phyloP scores from a whole-genome alignment of 2,888 invertebrate species.

The Calameuta filiformis region DNA sequence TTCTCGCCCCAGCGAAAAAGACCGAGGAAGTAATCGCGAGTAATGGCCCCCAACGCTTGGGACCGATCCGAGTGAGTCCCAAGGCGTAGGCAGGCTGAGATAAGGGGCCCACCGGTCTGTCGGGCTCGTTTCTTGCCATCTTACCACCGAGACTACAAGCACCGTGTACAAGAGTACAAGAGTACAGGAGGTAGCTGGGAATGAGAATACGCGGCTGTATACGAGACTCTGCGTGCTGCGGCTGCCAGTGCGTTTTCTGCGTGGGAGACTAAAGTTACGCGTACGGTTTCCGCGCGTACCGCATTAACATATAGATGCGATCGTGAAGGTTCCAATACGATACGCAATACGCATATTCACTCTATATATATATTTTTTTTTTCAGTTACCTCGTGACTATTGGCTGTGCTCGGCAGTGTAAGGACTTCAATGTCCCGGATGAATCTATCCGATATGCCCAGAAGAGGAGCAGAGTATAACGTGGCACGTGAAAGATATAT shows the following conservation, averaged over 20 bases:
- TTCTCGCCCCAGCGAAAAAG: not conserved
- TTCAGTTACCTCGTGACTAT: not conserved
- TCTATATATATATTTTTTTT: not conserved
- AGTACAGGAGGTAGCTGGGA: not conserved
- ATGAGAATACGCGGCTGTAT: not conserved
- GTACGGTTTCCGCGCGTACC: constrained; percentile 33
- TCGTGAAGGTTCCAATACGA: constrained; percentile 18
- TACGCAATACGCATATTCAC: not conserved
- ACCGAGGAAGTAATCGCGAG: not conserved
- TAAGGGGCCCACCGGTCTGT: not conserved
- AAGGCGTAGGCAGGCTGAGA: not conserved
- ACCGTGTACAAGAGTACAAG: not conserved
- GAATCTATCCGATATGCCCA: not conserved
- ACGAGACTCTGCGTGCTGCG: not conserved
- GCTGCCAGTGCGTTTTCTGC: constrained; percentile 12
- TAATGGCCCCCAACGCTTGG: not conserved
- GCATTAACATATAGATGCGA: constrained; percentile 60
- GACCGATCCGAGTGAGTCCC: not conserved
- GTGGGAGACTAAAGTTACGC: constrained; percentile 42
- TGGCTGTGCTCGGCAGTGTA: not conserved
- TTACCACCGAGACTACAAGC: not conserved
- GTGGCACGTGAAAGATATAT: not conserved
- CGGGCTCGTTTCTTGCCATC: not conserved
- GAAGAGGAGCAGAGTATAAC: not conserved
- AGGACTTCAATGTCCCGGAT: not conserved